Percentiles rank a stretch among this genome's conserved stretches.
Evolutionary conservation across 1,140 invertebrate species (phyloP).

Genomic region (Hyles euphorbiae): DNA sequence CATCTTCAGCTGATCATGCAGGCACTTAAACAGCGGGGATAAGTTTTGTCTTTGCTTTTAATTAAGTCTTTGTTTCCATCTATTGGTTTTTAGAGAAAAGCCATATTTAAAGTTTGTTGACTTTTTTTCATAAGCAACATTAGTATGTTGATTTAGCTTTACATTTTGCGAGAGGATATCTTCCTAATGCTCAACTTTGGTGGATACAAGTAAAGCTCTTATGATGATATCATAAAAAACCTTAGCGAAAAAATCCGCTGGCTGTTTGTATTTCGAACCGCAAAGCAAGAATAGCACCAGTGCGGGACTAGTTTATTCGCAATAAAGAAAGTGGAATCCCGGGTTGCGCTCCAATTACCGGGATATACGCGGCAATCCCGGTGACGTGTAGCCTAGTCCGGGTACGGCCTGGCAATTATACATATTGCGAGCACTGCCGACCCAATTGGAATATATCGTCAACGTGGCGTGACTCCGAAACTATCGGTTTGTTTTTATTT

Average conservation of each 20-base stretch:
- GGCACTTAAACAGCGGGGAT: too few relatives aligned
- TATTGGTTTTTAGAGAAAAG: too few relatives aligned
- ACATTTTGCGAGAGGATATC: too few relatives aligned
- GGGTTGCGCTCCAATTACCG: conserved; percentile 68
- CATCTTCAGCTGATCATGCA: too few relatives aligned
- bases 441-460: conserved; percentile 26
- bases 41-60: too few relatives aligned
- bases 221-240: too few relatives aligned
- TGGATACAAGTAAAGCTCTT: too few relatives aligned
- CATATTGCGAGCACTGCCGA: conserved; percentile 32
- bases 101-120: too few relatives aligned
- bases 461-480: conserved; percentile 18
- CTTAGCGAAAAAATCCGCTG: conserved; percentile 2
- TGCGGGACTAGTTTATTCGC: conserved; percentile 67
- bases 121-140: too few relatives aligned
- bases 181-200: too few relatives aligned
- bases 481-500: conserved; percentile 22
- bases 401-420: conserved; percentile 51
- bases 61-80: too few relatives aligned
- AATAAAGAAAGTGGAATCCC: conserved; percentile 74
- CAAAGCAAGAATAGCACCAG: conserved; percentile 50
- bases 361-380: conserved; percentile 69
- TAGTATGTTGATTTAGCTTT: too few relatives aligned
- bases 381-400: conserved; percentile 56
- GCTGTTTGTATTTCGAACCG: conserved; percentile 26